These are phyloP conservation scores for Caenorhabditis panamensis DNA, from an alignment of 2,888 invertebrate genomes.

Conservation along the genomic window DNA sequence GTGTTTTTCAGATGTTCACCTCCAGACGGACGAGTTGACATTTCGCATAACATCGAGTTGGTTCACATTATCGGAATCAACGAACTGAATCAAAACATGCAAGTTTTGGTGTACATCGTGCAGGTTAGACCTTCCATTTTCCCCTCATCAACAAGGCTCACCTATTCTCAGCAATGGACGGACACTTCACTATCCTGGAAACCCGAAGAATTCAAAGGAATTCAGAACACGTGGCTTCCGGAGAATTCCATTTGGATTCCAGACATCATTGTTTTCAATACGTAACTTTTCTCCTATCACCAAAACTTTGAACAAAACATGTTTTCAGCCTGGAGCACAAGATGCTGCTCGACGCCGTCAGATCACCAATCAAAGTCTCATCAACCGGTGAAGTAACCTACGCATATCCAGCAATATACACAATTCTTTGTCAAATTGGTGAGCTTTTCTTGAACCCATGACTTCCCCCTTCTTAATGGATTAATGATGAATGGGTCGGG, in stretches of 20 bases:
- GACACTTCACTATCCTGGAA: constrained; percentile 91
- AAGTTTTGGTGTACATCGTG: constrained; percentile 72
- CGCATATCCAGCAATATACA: constrained; percentile 75
- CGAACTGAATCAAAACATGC: constrained; percentile 75
- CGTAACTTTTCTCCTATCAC: constrained; percentile 84
- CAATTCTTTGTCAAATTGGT: constrained; percentile 73
- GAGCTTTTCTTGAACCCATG: neutral
- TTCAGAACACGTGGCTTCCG: constrained; percentile 89
- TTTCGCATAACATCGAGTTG: constrained; percentile 74
- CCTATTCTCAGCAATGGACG: constrained; percentile 86
- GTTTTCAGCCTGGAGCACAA: constrained; percentile 72
- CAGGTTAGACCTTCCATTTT: constrained; percentile 66
- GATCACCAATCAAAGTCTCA: constrained; percentile 71
- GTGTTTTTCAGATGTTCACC: constrained; percentile 67
- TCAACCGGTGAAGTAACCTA: constrained; percentile 70
- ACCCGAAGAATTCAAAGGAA: constrained; percentile 89
- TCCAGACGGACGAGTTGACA: constrained; percentile 73
- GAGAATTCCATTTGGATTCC: constrained; percentile 90
- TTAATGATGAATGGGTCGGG: constrained; percentile 38
- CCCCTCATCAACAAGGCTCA: too few species aligned
- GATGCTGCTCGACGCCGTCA: constrained; percentile 70
- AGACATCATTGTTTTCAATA: constrained; percentile 91
- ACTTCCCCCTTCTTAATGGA: constrained; percentile 31
- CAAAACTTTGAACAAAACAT: too few species aligned
- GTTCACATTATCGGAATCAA: constrained; percentile 74